Conservation (phyloP, 2,888 invertebrate genomes). For the Idaea dimidiata region DNA sequence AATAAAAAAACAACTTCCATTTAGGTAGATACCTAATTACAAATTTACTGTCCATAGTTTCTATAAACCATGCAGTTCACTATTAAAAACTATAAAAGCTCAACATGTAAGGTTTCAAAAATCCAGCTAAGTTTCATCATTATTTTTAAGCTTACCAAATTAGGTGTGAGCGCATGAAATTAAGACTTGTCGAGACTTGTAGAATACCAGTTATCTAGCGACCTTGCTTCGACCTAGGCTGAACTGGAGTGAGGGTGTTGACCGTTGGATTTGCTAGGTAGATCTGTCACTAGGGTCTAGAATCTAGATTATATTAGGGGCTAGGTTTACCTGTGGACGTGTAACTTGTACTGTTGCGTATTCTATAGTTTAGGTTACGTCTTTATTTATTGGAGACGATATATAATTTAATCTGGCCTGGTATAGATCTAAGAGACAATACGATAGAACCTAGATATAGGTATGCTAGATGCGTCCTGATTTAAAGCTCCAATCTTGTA, state of each 20-base stretch:
- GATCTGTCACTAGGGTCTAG: not conserved
- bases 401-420: no score
- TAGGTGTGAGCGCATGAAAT: not conserved
- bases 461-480: no score
- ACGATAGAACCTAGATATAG: no score
- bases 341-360: no score
- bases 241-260: not conserved
- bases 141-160: not conserved
- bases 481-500: no score
- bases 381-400: no score
- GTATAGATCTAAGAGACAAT: no score
- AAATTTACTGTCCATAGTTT: not conserved
- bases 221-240: not conserved
- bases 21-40: not conserved
- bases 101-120: not conserved
- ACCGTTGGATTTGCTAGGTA: not conserved
- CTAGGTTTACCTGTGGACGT: not conserved
- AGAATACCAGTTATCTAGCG: not conserved
- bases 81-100: not conserved
- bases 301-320: not conserved
- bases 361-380: no score
- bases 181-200: not conserved
- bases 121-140: not conserved
- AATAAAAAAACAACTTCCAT: not conserved
- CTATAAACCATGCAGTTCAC: not conserved